These are phyloP conservation scores for Mamestra configurata DNA, from an alignment of 1,140 invertebrate genomes.

Conservation along the genomic window DNA sequence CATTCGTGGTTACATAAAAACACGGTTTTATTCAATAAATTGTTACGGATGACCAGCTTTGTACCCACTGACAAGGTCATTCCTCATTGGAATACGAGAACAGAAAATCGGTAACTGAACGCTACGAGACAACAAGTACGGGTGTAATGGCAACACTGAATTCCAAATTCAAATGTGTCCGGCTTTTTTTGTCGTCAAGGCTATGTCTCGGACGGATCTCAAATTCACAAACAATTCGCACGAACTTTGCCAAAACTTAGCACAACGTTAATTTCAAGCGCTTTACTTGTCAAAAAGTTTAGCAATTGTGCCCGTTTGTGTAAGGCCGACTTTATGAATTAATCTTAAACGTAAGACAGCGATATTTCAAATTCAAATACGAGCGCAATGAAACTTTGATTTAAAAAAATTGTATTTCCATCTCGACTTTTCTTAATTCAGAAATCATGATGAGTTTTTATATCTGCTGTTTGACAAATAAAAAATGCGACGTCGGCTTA, in stretches of 20 bases:
- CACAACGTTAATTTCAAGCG: conserved; percentile 66
- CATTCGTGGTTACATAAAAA: conserved; percentile 10
- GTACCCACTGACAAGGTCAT: conserved; percentile 25
- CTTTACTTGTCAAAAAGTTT: conserved; percentile 76
- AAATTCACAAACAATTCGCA: conserved; percentile 50
- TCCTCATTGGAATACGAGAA: conserved; percentile 15
- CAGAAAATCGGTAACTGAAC: conserved; percentile 16
- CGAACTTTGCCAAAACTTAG: conserved; percentile 55
- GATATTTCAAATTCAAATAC: conserved; percentile 75
- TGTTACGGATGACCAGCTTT: not conserved
- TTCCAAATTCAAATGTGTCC: conserved; percentile 12
- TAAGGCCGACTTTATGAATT: conserved; percentile 70
- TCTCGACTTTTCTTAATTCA: conserved; percentile 12
- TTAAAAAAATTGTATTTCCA: conserved; percentile 53
- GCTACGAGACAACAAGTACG: not conserved
- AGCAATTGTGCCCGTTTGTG: conserved; percentile 66
- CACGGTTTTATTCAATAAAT: not conserved
- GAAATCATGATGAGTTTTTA: conserved; percentile 34
- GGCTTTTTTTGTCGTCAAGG: conserved; percentile 32
- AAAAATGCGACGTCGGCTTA: conserved; percentile 30
- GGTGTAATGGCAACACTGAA: not conserved
- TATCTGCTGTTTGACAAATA: not conserved
- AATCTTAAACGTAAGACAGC: conserved; percentile 66
- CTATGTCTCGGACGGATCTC: not conserved
- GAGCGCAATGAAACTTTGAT: conserved; percentile 71